Evolutionary conservation across 2,113 vertebrate genomes (phyloP), one percentile per base, ranked within the genome.

Genomic region (Alethe castanea): DNA sequence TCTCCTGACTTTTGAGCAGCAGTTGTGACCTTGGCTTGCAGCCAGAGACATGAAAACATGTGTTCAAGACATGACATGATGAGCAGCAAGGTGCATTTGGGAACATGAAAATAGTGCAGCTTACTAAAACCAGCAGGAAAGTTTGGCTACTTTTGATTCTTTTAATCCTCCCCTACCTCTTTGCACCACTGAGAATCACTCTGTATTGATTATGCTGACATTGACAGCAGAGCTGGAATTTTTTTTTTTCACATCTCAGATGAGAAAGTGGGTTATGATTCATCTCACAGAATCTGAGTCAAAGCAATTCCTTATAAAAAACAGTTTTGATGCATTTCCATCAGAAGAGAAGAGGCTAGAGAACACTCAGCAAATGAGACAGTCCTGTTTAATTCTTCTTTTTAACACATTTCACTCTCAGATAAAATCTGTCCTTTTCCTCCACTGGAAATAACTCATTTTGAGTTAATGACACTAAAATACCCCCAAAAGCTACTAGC

Each of bases 261-360:
- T 96, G 95, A 98, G 97, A 98, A 98, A 97, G 97, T 95, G 94
- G 95, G 97, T 97, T 97, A 98, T 98, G 98, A 98, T 97, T 98
- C 97, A 98, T 97, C 95, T 91, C 90, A 95, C 44, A 95, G 88
- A 91, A 94, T 96, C 92, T 98, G 97, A 98, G 95, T 98, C 98
- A 98, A 98, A 98, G 94, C 17, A 95, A 95, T 91, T 91, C 94
- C 96, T 96, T 96, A 96, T 92, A 73, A 72, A 78, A 80, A 88
- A 96, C 79, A 96, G 90, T 96, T 97, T 78, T 95, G 94, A 88
- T 95, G 47, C 79, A 33, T 85, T 95, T 97, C 97, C 85, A 94
- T 97, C 95, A 97, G 96, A 96, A 97, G 96, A 96, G 69, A 97
- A 85, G 66, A 94, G 84, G 91, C 93, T 88, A 82, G 80, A 96